Conservation (phyloP, 2,888 invertebrate species). For the Pristionchus fissidentatus region DNA sequence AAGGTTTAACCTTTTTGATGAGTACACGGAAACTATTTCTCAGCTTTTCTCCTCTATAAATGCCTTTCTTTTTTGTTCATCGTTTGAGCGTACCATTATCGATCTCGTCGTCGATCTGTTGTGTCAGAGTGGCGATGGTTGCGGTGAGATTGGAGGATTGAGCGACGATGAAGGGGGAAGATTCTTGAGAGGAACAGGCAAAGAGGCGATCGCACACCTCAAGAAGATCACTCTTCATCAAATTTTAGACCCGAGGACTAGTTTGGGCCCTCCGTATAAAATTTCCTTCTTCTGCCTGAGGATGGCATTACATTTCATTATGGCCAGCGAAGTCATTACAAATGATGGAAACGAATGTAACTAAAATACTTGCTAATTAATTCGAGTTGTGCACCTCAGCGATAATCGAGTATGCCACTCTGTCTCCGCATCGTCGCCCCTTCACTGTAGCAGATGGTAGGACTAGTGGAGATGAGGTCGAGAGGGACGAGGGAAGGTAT, state of each 20-base stretch:
- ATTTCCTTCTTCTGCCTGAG: too few species aligned
- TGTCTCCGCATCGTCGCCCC: background rate
- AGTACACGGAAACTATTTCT: background rate
- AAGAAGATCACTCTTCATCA: background rate
- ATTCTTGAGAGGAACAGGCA: background rate
- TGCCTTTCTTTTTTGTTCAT: background rate
- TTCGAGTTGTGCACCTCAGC: too few species aligned
- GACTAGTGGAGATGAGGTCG: slow-evolving; percentile 5
- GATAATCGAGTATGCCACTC: background rate
- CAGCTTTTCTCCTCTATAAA: background rate
- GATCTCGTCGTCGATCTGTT: slow-evolving; percentile 9
- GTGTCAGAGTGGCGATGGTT: background rate
- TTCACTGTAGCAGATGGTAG: background rate
- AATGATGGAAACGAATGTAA: too few species aligned
- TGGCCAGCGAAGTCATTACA: too few species aligned
- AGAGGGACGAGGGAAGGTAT: slow-evolving; percentile 18
- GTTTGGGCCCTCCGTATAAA: too few species aligned
- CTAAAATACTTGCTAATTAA: too few species aligned
- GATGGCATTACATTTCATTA: background rate
- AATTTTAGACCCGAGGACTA: too few species aligned
- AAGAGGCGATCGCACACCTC: slow-evolving; percentile 36
- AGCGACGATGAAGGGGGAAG: background rate
- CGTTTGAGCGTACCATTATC: background rate
- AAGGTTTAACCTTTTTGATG: background rate
- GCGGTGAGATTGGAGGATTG: background rate